Percentiles rank a stretch among this genome's conserved stretches.
These are phyloP conservation scores for Bos javanicus DNA, from an alignment of 2,113 vertebrate species.

Conservation along the genomic window DNA sequence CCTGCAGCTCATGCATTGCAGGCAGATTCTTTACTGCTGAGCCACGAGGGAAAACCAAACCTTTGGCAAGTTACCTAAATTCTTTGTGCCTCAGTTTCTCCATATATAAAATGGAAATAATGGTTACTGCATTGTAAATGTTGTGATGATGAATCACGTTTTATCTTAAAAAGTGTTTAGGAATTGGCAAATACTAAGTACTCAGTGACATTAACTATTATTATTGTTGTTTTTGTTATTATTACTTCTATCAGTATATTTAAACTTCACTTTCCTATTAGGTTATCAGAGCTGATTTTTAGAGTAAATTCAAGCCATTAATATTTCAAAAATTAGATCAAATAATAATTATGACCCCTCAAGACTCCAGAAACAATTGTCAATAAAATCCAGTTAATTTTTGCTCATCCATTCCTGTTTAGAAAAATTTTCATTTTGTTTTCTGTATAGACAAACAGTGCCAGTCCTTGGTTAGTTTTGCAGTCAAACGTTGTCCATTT, in stretches of 20 bases:
- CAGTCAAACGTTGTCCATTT: neutral
- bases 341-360: neutral
- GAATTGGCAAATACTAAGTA: neutral
- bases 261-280: neutral
- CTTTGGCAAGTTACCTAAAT: neutral
- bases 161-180: neutral
- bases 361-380: neutral
- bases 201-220: neutral
- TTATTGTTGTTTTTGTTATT: too few species aligned
- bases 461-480: neutral
- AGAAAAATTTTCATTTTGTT: neutral
- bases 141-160: neutral
- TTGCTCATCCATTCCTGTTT: neutral
- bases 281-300: neutral
- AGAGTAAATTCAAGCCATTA: neutral
- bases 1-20: neutral
- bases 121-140: neutral
- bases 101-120: neutral
- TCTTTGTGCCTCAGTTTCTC: neutral
- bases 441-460: neutral
- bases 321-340: conserved; percentile 25
- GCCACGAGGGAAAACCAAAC: neutral
- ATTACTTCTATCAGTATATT: too few species aligned
- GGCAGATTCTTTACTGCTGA: neutral
- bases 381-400: neutral